phyloP scores from a whole-genome alignment of 2,797 vertebrate genomes.

The Poecilia gillii region DNA sequence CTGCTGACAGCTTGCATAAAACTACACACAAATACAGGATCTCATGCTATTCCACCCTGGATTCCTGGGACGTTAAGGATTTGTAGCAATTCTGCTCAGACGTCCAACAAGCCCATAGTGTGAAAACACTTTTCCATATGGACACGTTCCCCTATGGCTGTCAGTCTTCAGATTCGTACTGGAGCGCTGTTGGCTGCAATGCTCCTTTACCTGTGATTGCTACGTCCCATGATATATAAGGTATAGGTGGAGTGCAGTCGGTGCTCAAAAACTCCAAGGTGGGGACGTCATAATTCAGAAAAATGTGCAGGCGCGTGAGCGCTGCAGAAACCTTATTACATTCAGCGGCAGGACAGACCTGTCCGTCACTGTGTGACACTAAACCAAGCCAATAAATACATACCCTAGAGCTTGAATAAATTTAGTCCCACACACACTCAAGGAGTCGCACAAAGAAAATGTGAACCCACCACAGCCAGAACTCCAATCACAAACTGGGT shows the following conservation, averaged over 20 bases:
- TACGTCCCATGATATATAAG: slow-evolving; percentile 35
- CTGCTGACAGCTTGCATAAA: slow-evolving; percentile 58
- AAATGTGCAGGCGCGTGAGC: slow-evolving; percentile 21
- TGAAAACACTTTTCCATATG: slow-evolving; percentile 57
- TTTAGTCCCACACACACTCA: slow-evolving; percentile 42
- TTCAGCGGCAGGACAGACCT: slow-evolving; percentile 42
- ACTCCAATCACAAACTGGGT: slow-evolving; percentile 12
- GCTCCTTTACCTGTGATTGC: slow-evolving; percentile 21
- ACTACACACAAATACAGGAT: slow-evolving; percentile 30
- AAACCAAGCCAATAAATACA: slow-evolving; percentile 72
- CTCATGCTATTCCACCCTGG: slow-evolving; percentile 17
- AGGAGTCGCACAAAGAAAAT: slow-evolving; percentile 26
- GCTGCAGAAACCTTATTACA: slow-evolving; percentile 55
- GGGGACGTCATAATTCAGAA: slow-evolving; percentile 40
- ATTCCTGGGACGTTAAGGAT: slow-evolving; percentile 57
- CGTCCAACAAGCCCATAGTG: slow-evolving; percentile 49
- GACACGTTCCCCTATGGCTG: slow-evolving; percentile 49
- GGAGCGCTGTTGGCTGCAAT: slow-evolving; percentile 50
- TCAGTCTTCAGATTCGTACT: slow-evolving; percentile 44
- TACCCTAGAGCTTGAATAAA: slow-evolving; percentile 66
- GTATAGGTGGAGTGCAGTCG: slow-evolving; percentile 16
- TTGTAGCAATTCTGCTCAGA: slow-evolving; percentile 57
- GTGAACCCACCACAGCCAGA: slow-evolving; percentile 12
- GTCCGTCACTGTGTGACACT: slow-evolving; percentile 62
- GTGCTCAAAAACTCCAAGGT: slow-evolving; percentile 28